phyloP scores from a whole-genome alignment of 2,888 invertebrate species.

The Cheilosia vernalis region DNA sequence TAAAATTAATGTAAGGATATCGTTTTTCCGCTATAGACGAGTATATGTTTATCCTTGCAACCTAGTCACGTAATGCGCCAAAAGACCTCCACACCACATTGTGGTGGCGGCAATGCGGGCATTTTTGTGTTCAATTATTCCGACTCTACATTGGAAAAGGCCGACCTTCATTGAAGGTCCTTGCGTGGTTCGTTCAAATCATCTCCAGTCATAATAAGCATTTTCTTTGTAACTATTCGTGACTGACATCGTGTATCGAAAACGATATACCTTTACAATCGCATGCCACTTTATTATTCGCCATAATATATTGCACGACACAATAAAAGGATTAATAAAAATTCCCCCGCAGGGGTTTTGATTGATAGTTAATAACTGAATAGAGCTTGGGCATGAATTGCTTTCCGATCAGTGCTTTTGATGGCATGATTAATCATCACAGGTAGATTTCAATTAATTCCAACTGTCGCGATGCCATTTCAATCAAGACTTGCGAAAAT shows the following conservation, averaged over 20 bases:
- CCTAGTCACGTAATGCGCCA: slow-evolving; percentile 66
- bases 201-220: slow-evolving; percentile 50
- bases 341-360: slow-evolving; percentile 30
- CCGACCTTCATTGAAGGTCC: slow-evolving; percentile 16
- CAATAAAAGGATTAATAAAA: slow-evolving; percentile 51
- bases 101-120: slow-evolving; percentile 31
- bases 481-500: slow-evolving; percentile 14
- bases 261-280: slow-evolving; percentile 15
- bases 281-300: not conserved
- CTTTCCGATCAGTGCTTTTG: slow-evolving; percentile 13
- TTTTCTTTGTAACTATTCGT: slow-evolving; percentile 35
- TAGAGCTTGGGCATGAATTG: slow-evolving; percentile 40
- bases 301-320: not conserved
- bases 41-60: slow-evolving; percentile 19
- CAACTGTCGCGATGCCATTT: slow-evolving; percentile 13
- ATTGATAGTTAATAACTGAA: slow-evolving; percentile 65
- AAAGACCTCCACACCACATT: slow-evolving; percentile 2
- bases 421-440: slow-evolving; percentile 26
- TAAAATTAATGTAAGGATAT: slow-evolving; percentile 40
- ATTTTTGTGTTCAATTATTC: slow-evolving; percentile 41
- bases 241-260: slow-evolving; percentile 41
- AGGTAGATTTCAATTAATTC: slow-evolving; percentile 30
- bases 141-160: not conserved
- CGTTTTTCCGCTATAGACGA: slow-evolving; percentile 5
- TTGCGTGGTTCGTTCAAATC: slow-evolving; percentile 60